Evolutionary conservation across 2,797 vertebrate genomes (phyloP).

Genomic region (Carapus acus): DNA sequence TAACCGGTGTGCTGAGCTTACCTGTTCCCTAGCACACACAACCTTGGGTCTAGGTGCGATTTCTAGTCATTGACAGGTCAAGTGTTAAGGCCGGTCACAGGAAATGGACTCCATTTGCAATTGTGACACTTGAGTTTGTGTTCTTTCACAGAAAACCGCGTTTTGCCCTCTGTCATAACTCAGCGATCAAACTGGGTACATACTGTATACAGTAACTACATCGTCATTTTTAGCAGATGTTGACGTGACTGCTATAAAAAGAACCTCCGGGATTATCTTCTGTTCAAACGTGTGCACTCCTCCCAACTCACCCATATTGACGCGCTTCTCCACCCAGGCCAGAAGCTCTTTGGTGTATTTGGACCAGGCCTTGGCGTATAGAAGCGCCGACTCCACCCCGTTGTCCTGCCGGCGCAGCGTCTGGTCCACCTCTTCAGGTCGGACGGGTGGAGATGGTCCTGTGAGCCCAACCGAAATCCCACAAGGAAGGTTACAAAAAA

Average conservation of each 20-base stretch:
- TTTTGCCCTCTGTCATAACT: too few relatives aligned
- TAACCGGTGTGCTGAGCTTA: slow-evolving; percentile 38
- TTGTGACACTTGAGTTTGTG: too few relatives aligned
- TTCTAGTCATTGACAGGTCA: slow-evolving; percentile 21
- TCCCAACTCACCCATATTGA: slow-evolving; percentile 84
- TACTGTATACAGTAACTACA: too few relatives aligned
- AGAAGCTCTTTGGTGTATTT: slow-evolving; percentile 97
- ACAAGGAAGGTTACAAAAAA: slow-evolving; percentile 27
- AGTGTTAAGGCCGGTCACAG: slow-evolving; percentile 3
- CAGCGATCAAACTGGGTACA: too few relatives aligned
- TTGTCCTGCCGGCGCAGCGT: slow-evolving; percentile 83
- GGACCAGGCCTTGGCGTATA: slow-evolving; percentile 96
- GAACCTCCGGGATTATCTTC: too few relatives aligned
- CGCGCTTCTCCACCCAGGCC: slow-evolving; percentile 91
- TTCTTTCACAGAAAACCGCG: too few relatives aligned
- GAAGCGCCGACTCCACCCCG: slow-evolving; percentile 87
- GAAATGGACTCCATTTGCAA: not conserved
- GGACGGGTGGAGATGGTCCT: slow-evolving; percentile 75
- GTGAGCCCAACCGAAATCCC: slow-evolving; percentile 33
- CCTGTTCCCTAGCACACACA: slow-evolving; percentile 29
- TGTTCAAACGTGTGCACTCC: not conserved
- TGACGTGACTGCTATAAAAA: too few relatives aligned
- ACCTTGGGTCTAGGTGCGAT: slow-evolving; percentile 33
- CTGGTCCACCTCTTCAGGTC: slow-evolving; percentile 80
- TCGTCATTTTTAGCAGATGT: not conserved